Evolutionary conservation across 1,140 invertebrate genomes (phyloP), one percentile per base, ranked within the genome.

Genomic region (Drosophila gunungcola): DNA sequence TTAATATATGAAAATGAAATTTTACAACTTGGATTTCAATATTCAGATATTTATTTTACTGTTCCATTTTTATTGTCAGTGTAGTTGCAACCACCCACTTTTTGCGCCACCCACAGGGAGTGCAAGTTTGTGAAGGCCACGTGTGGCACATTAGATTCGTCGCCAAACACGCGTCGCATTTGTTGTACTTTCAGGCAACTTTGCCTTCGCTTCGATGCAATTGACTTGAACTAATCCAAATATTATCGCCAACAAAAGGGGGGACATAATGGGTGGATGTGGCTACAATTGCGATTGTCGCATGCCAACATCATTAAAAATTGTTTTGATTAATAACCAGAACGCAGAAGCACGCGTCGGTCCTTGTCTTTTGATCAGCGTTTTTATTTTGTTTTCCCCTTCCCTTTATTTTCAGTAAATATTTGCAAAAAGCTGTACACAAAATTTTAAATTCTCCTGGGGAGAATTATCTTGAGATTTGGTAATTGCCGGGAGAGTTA

Each of bases 141-240:
- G 84, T 89, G 84, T 89, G 84, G 65, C 88, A 89, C 84, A 89
- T 89, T 89, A 89, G 80, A 89, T 74, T 72, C 84, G 84, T 84
- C 77, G 69, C 84, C 82, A 81, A 62, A 45, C 84, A 84, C 84
- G 80, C 84, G 79, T 21, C 82, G 51, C 77, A 68, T 68, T 68
- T 65, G 64, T 52, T 65, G 64, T 68, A 49, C 64, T 68, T 43
- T 70, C 43, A 27, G 13, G 54, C 34, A 57, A 32, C 53, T 51
- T 13, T 42, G 46, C 16, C 49, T 7, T 36, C 45, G 67, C 72
- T 52, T 57, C 86, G 77, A 88, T 88, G 84, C 84, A 89, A 89
- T 89, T 89, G 84, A 89, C 85, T 89, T 89, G 84, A 89, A 89
- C 84, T 89, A 89, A 89, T 89, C 84, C 84, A 89, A 89, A 89